These are phyloP conservation scores for Drosophila sproati DNA, from an alignment of 1,140 invertebrate species.

Conservation along the genomic window DNA sequence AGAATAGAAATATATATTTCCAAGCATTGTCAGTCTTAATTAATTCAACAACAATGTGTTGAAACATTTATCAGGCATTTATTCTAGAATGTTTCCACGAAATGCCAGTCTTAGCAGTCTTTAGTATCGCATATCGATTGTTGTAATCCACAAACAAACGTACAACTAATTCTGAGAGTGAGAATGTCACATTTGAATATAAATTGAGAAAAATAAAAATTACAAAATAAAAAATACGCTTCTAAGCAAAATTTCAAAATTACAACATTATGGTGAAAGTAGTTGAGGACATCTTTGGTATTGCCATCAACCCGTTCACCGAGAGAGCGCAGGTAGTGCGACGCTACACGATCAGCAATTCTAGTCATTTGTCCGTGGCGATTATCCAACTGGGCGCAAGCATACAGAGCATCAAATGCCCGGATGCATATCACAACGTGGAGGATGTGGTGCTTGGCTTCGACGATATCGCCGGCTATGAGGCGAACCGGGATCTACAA, in stretches of 20 bases:
- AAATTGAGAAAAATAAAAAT: not conserved
- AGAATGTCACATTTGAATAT: not conserved
- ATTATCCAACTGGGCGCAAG: slow-evolving; percentile 87
- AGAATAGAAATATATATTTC: too few species aligned
- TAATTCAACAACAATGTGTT: too few species aligned
- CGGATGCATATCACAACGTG: slow-evolving; percentile 88
- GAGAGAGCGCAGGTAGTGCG: slow-evolving; percentile 82
- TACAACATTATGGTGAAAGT: slow-evolving; percentile 56
- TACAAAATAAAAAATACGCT: not conserved
- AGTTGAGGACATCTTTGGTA: slow-evolving; percentile 72
- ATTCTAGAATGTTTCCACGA: too few species aligned
- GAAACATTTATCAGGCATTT: too few species aligned
- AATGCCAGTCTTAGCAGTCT: not conserved
- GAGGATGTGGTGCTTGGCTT: slow-evolving; percentile 92
- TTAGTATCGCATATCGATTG: too few species aligned
- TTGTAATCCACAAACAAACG: not conserved
- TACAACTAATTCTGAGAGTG: not conserved
- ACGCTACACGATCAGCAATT: slow-evolving; percentile 87
- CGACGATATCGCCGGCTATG: slow-evolving; percentile 88
- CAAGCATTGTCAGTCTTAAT: too few species aligned
- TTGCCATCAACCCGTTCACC: slow-evolving; percentile 63
- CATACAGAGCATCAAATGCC: slow-evolving; percentile 89
- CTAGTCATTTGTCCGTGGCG: slow-evolving; percentile 85
- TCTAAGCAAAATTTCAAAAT: slow-evolving; percentile 35
- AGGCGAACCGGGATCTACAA: slow-evolving; percentile 87